Percentiles rank a stretch among this genome's conserved stretches.
Conservation (phyloP, 2,113 vertebrate species). For the Sclerurus mexicanus region DNA sequence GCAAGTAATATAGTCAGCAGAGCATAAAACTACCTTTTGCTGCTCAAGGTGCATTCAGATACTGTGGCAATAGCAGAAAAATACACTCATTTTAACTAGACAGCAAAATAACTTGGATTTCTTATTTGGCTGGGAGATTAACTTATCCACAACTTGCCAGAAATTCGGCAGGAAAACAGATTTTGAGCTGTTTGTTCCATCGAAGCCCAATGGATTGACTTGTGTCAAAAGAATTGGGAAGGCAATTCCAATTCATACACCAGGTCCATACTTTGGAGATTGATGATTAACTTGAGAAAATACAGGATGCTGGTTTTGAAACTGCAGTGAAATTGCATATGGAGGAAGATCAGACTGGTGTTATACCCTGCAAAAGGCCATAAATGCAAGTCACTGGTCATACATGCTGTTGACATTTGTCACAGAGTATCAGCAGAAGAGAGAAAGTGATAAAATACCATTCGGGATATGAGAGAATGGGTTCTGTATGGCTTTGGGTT, state of each 20-base stretch:
- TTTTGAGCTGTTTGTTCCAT: neutral
- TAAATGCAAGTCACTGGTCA: neutral
- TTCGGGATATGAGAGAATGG: neutral
- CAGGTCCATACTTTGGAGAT: neutral
- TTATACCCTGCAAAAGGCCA: neutral
- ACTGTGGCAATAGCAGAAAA: neutral
- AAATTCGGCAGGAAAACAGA: neutral
- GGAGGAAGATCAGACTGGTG: neutral
- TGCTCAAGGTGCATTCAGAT: neutral
- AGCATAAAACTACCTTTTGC: conserved; percentile 12
- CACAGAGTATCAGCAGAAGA: neutral
- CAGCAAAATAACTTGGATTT: neutral
- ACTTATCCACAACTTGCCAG: neutral
- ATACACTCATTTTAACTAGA: neutral
- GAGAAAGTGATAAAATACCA: neutral
- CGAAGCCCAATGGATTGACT: neutral
- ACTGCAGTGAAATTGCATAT: neutral
- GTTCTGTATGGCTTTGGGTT: neutral
- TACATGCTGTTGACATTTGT: neutral
- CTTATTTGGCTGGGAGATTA: neutral
- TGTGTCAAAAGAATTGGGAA: neutral
- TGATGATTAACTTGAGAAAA: neutral
- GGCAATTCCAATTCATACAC: neutral
- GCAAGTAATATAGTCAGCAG: neutral
- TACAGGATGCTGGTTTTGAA: neutral